Evolutionary conservation across 2,113 vertebrate genomes (phyloP), one percentile per base, ranked within the genome.

Genomic region (Cryptotis parvus): DNA sequence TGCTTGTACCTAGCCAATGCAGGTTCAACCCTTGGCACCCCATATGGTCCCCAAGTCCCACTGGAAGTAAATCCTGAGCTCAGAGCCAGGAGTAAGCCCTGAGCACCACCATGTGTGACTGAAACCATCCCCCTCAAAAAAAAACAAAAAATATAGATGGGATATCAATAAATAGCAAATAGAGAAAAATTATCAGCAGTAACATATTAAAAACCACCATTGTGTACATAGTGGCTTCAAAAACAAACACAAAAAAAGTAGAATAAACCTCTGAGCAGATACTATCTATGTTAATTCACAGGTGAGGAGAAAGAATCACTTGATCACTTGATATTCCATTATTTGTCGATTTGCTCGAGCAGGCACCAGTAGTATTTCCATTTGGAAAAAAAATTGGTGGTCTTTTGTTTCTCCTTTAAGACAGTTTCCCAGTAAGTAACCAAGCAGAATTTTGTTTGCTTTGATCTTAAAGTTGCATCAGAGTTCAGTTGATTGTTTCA

Each of bases 361-460:
- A n/a, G n/a, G n/a, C n/a, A n/a, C n/a, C n/a, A n/a, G n/a, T n/a
- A n/a, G n/a, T n/a, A n/a, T n/a, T n/a, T n/a, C n/a, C n/a, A n/a
- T n/a, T n/a, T n/a, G n/a, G n/a, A n/a, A n/a, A n/a, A n/a, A n/a
- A n/a, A n/a, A 16, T 58, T 77, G 35, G 58, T 91, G 63, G 58
- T 65, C n/a, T 84, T 87, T 84, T 55, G n/a, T 76, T 87, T 89
- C 91, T 55, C 37, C 39, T 94, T 18, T 79, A 58, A 66, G 35
- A 35, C 18, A 91, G 78, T 92, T 91, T 81, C 84, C 92, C 37
- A 78, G 75, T 72, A 91, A 87, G 70, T 63, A 87, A 87, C 66
- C 15, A 61, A 85, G 20, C 69, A 72, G 68, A 77, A 52, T 80
- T 90, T 43, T 82, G 39, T 72, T 91, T 91, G 24, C 86, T 39